Evolutionary conservation across 2,113 vertebrate genomes (phyloP), one percentile per base, ranked within the genome.

Genomic region (Halichoerus grypus): DNA sequence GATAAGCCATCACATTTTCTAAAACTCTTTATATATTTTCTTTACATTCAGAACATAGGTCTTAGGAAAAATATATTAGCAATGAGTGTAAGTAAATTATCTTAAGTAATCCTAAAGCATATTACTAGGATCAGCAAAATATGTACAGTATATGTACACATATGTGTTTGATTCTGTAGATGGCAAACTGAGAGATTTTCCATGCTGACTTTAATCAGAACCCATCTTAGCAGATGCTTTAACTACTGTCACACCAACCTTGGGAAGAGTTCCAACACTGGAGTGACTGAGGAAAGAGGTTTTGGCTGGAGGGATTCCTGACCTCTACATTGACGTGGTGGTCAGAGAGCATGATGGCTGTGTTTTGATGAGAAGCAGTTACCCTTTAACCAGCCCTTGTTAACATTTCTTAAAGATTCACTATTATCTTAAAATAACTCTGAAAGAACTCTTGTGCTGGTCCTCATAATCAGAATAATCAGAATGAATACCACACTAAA

Each of bases 391-490:
- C 12, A 85, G 49, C 7, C 22, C 42, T n/a, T 42, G 28, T 42
- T 39, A 81, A 74, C 7, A 42, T 84, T 94, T 92, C 79, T 90
- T 81, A 11, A 94, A 59, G 51, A 94, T 49, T 71, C 80, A 59
- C 31, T 92, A 46, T 4, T 69, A 19, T 74, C 16, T 94, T 92
- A 94, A 93, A 91, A 31, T 71, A 46, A 7, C 39, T 91, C 13
- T 83, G 22, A 90, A 74, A 72, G n/a, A 87, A 36, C 5, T 83
- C 51, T 39, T 79, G 13, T 76, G 16, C 55, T 95, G 42, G 14
- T 67, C 14, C 74, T 88, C 18, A 79, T 10, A 92, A 74, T 63
- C 31, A 88, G 26, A 94, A 93, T 84, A 76, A 74, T 79, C 46
- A 53, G 71, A 95, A 93, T n/a, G 19, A 91, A 51, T 81, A 46